Evolutionary conservation across 1,140 invertebrate genomes (phyloP).

Genomic region (Macrobrachium rosenbergii): DNA sequence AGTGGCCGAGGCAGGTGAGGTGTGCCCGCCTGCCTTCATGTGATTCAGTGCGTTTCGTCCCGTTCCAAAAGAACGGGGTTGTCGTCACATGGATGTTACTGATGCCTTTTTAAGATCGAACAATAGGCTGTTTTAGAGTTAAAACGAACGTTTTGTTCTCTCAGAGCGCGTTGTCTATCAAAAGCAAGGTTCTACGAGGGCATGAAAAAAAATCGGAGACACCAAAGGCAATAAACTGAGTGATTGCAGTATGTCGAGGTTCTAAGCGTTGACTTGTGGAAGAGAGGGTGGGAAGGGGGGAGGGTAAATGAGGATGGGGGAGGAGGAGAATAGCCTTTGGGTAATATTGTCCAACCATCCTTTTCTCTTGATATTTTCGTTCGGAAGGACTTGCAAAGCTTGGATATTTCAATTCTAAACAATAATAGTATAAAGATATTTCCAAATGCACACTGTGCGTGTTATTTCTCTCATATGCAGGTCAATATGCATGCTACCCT

Average conservation of each 20-base stretch:
- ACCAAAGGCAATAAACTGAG: not conserved
- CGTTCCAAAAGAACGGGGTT: not conserved
- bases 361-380: conserved; percentile 26
- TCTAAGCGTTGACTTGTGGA: not conserved
- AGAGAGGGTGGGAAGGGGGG: conserved; percentile 3
- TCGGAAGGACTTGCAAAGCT: not conserved
- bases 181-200: not conserved
- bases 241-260: conserved; percentile 12
- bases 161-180: not conserved
- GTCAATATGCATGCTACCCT: not conserved
- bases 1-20: conserved; percentile 49
- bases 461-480: too few relatives aligned
- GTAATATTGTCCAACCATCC: conserved; percentile 43
- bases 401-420: too few relatives aligned
- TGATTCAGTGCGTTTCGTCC: conserved; percentile 15
- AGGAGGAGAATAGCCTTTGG: conserved; percentile 37
- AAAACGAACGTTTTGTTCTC: too few relatives aligned
- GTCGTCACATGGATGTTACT: too few relatives aligned
- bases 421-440: too few relatives aligned
- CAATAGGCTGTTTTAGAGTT: too few relatives aligned
- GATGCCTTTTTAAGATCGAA: too few relatives aligned
- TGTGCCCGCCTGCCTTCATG: not conserved
- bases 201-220: not conserved
- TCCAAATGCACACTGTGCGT: too few relatives aligned
- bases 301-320: not conserved